These are phyloP conservation scores for Synergus japonicus DNA, from an alignment of 2,888 invertebrate species.

Conservation along the genomic window DNA sequence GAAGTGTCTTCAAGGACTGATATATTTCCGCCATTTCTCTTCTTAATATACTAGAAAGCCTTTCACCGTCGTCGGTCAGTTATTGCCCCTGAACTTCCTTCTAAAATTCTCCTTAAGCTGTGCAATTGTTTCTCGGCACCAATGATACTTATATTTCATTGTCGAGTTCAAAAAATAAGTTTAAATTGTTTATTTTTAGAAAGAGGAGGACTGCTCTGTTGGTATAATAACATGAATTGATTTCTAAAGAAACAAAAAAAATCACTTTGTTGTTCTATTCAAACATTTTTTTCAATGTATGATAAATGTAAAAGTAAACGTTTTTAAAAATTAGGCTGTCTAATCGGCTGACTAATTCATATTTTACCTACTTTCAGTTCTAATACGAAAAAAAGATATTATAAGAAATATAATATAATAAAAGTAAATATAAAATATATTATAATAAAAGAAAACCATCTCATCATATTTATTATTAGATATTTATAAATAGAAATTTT, in stretches of 20 bases:
- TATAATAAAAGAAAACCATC: too few relatives aligned
- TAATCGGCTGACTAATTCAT: neutral
- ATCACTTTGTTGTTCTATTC: too few relatives aligned
- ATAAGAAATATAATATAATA: too few relatives aligned
- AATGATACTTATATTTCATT: constrained; percentile 14
- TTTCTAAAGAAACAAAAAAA: too few relatives aligned
- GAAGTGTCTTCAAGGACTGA: constrained; percentile 70
- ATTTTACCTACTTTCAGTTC: neutral
- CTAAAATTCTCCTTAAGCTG: constrained; percentile 53
- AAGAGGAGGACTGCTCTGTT: too few relatives aligned
- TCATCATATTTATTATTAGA: too few relatives aligned
- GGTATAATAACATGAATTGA: too few relatives aligned
- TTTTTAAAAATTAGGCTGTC: neutral
- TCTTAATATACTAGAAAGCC: constrained; percentile 75
- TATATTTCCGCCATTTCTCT: constrained; percentile 72
- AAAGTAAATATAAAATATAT: too few relatives aligned
- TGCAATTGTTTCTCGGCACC: constrained; percentile 59
- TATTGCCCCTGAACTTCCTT: constrained; percentile 62
- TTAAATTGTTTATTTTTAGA: too few relatives aligned
- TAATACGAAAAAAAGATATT: neutral
- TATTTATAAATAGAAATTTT: too few relatives aligned
- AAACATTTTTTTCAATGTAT: too few relatives aligned
- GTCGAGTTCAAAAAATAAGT: neutral
- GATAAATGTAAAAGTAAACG: too few relatives aligned
- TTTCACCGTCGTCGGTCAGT: constrained; percentile 72